A percentile compares a stretch with the other conserved stretches of the same genome.
phyloP scores from a whole-genome alignment of 2,888 invertebrate genomes.

The Mylabris sibirica region DNA sequence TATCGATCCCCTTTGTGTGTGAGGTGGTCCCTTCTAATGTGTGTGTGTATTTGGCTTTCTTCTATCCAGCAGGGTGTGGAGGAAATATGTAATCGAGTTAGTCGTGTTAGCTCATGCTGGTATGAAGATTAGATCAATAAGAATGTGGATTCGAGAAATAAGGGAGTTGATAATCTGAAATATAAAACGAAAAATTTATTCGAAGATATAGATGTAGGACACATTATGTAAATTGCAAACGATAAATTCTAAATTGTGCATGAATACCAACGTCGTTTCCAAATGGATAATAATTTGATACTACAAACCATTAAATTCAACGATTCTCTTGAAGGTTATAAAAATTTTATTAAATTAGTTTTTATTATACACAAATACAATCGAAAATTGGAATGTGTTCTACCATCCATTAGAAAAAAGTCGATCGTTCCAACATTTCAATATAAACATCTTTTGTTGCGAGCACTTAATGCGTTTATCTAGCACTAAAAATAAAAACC shows the following conservation, averaged over 20 bases:
- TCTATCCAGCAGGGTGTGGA: constrained; percentile 34
- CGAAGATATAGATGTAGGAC: not conserved
- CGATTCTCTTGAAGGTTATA: constrained; percentile 11
- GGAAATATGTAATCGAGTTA: constrained; percentile 38
- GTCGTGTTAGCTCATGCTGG: constrained; percentile 39
- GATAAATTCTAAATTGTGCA: constrained; percentile 16
- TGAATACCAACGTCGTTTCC: not conserved
- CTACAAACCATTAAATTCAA: constrained; percentile 11
- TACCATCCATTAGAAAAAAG: not conserved
- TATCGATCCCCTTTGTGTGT: not conserved
- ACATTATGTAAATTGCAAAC: not conserved
- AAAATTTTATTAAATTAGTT: constrained; percentile 12
- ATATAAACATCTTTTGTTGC: constrained; percentile 9
- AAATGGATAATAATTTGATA: not conserved
- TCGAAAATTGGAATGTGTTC: constrained; percentile 12
- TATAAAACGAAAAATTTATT: not conserved
- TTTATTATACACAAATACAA: constrained; percentile 1
- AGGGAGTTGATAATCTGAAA: not conserved
- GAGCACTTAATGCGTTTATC: constrained; percentile 7
- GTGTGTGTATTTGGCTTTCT: not conserved
- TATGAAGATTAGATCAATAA: constrained; percentile 41
- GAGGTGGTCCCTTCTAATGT: not conserved
- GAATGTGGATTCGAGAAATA: not conserved
- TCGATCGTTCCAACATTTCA: not conserved
- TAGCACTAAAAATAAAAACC: not conserved